Conservation (phyloP, 1,140 invertebrate species). For the Triops cancriformis region DNA sequence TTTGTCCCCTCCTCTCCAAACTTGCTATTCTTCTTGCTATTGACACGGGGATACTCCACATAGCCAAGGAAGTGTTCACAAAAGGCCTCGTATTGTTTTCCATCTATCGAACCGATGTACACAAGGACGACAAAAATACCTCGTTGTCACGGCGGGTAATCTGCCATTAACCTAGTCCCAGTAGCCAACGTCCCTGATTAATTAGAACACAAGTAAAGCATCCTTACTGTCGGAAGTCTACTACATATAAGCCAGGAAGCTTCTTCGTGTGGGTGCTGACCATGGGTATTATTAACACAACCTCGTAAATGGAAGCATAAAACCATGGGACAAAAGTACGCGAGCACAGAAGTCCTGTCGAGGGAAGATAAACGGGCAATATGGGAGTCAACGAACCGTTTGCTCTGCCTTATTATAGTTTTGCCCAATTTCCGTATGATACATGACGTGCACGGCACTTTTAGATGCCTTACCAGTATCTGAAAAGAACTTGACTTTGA, state of each 20-base stretch:
- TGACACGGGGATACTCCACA: too few species aligned
- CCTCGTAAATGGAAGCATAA: conserved; percentile 3
- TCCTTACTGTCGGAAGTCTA: not conserved
- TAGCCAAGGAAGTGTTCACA: too few species aligned
- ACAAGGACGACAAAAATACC: not conserved
- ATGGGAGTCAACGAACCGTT: not conserved
- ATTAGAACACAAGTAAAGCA: not conserved
- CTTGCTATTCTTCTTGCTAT: too few species aligned
- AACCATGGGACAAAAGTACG: not conserved
- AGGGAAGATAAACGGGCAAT: not conserved
- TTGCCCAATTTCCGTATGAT: not conserved
- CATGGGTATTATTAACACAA: conserved; percentile 1
- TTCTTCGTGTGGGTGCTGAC: not conserved
- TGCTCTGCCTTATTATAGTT: not conserved
- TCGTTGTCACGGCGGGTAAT: not conserved
- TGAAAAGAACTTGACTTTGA: not conserved
- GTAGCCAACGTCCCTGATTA: not conserved
- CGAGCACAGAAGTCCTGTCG: not conserved
- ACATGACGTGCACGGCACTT: not conserved
- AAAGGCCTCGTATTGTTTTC: not conserved
- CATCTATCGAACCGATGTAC: not conserved
- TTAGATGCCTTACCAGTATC: not conserved
- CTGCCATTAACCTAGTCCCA: not conserved
- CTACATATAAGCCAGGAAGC: not conserved
- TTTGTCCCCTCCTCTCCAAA: too few species aligned